Conservation (phyloP, 2,888 invertebrate genomes). For the Bimastos eiseni region DNA sequence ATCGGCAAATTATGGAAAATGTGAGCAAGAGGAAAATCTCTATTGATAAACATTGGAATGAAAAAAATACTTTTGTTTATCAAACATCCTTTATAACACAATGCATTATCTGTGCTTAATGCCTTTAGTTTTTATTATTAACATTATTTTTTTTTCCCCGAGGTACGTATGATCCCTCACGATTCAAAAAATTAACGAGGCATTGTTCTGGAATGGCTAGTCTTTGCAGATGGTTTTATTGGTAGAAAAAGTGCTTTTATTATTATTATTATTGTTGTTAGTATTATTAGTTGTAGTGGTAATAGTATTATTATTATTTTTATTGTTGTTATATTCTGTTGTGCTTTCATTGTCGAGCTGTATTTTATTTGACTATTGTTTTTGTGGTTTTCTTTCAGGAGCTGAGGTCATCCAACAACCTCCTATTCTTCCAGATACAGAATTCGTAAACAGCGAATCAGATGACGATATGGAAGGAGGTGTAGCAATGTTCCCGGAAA, state of each 20-base stretch:
- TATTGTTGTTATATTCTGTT: background rate
- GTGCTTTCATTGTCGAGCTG: background rate
- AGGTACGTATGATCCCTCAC: too few species aligned
- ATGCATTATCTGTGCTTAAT: background rate
- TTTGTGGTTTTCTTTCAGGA: background rate
- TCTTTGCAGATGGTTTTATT: too few species aligned
- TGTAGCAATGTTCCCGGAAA: background rate
- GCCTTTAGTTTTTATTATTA: background rate
- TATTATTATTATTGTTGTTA: too few species aligned
- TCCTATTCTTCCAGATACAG: background rate
- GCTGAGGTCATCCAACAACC: background rate
- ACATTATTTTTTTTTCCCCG: too few species aligned
- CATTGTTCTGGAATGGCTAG: too few species aligned
- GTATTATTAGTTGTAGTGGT: background rate
- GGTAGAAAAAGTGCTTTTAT: too few species aligned
- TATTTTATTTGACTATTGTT: background rate
- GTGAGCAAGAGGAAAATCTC: too few species aligned
- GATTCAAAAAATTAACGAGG: too few species aligned
- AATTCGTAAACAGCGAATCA: conserved; percentile 2
- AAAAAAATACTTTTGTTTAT: background rate
- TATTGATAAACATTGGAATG: too few species aligned
- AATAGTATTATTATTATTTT: background rate
- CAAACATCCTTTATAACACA: background rate
- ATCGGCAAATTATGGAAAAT: too few species aligned
- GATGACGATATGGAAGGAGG: conserved; percentile 19